phyloP scores from a whole-genome alignment of 2,797 vertebrate genomes.

The Ataeniobius toweri region DNA sequence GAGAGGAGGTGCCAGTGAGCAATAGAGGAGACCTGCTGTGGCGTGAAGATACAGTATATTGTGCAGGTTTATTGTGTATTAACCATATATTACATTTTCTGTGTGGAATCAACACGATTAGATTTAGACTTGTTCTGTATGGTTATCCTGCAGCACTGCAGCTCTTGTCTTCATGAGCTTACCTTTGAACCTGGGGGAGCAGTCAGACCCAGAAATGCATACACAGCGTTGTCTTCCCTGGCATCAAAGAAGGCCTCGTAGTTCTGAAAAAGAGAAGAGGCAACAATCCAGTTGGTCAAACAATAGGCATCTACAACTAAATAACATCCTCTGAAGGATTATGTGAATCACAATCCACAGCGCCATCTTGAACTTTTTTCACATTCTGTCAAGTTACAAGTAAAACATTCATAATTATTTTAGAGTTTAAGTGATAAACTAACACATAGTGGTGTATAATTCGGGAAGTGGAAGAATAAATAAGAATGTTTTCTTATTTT shows the following conservation, averaged over 20 bases:
- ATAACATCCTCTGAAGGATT: constrained; percentile 29
- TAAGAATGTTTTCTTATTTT: background rate
- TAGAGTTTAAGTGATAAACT: background rate
- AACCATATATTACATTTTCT: constrained; percentile 42
- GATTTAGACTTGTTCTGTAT: constrained; percentile 29
- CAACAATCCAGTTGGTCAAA: constrained; percentile 11
- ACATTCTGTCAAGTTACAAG: background rate
- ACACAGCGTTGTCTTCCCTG: constrained; percentile 93
- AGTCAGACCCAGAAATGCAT: constrained; percentile 92
- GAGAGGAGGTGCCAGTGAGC: constrained; percentile 66
- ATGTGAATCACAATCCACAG: constrained; percentile 31
- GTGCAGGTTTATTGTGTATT: constrained; percentile 56
- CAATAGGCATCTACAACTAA: constrained; percentile 3
- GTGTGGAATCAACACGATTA: constrained; percentile 29
- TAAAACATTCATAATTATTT: background rate
- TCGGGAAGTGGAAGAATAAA: background rate
- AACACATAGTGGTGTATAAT: background rate
- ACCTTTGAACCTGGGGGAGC: constrained; percentile 98
- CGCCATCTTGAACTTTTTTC: constrained; percentile 7
- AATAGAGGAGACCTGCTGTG: constrained; percentile 29
- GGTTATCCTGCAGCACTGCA: constrained; percentile 10
- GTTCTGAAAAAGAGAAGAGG: constrained; percentile 78
- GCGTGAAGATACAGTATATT: constrained; percentile 33
- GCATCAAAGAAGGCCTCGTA: constrained; percentile 96
- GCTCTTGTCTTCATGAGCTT: constrained; percentile 37